Base-by-base conservation (phyloP, 1,140 invertebrate genomes). In the Colletes latitarsis region DNA sequence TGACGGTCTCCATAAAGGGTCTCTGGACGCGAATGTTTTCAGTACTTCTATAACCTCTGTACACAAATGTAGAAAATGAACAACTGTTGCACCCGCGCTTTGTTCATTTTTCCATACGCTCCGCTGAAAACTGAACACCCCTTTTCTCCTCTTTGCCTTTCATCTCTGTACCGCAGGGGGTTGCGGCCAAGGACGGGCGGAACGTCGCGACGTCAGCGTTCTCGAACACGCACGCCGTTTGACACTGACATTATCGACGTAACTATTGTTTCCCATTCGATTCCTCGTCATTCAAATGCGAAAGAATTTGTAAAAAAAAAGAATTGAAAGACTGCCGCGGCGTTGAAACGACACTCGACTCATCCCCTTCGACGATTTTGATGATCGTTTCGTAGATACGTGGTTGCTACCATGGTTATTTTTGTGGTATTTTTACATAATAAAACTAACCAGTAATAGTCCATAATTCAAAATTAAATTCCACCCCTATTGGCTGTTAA, bases 231-330 rank as follows among this genome's bases (percentile, higher is more conserved):
- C 49, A 17, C 62, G 66, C 75, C n/a, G 46, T 70, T 77, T 52
- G 75, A 77, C 55, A 70, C 66, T 77, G 66, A 77, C 67, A 70
- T 77, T 77, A 77, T 77, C 75, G 75, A 60, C 55, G 66, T 62
- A 70, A 70, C 55, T 60, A 70, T 70, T 77, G 75, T 77, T 70
- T 70, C 43, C 19, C 55, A 60, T 70, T 69, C 53, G 64, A 15
- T 58, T 49, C 8, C 17, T 46, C 41, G 15, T 39, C 52, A 43
- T 30, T 74, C 46, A 21, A 41, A 52, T 9, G 58, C 57, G 15
- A 52, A 30, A 53, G 46, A 39, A 66, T 53, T 74, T 19, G 46
- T n/a, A 12, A 17, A 14, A 41, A 46, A 30, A 12, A n/a, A 17
- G 17, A 19, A 5, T 5, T 12, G 63, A 66, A 46, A 66, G n/a